Evolutionary conservation across 2,888 invertebrate genomes (phyloP).

Genomic region (Lutraria lutraria): DNA sequence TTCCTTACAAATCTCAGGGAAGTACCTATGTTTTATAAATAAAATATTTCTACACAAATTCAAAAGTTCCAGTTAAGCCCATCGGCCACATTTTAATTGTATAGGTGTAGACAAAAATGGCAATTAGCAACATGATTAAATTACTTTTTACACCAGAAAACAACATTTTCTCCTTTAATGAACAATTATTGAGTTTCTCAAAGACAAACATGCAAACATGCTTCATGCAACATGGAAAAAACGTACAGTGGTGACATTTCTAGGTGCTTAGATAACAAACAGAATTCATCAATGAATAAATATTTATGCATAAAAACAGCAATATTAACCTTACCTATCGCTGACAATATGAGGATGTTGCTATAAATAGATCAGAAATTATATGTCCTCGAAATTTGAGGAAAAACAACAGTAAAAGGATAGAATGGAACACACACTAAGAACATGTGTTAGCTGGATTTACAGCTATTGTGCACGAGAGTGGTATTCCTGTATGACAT

Average conservation of each 20-base stretch:
- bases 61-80: background rate
- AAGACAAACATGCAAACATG: conserved; percentile 46
- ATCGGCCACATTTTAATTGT: background rate
- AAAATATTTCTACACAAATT: background rate
- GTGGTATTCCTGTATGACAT: conserved; percentile 7
- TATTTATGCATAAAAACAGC: conserved; percentile 6
- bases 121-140: background rate
- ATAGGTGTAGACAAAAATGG: background rate
- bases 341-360: background rate
- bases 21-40: background rate
- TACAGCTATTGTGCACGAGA: conserved; percentile 34
- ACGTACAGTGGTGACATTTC: conserved; percentile 59
- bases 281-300: background rate
- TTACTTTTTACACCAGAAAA: background rate
- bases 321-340: background rate
- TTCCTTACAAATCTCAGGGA: too few relatives aligned
- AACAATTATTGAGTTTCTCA: background rate
- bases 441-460: background rate
- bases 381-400: background rate
- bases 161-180: background rate
- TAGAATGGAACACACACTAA: background rate
- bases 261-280: conserved; percentile 42
- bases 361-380: conserved; percentile 15
- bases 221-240: conserved; percentile 54
- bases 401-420: conserved; percentile 5